These are phyloP conservation scores for Alouatta palliata DNA, from an alignment of 2,113 vertebrate species.

Conservation along the genomic window DNA sequence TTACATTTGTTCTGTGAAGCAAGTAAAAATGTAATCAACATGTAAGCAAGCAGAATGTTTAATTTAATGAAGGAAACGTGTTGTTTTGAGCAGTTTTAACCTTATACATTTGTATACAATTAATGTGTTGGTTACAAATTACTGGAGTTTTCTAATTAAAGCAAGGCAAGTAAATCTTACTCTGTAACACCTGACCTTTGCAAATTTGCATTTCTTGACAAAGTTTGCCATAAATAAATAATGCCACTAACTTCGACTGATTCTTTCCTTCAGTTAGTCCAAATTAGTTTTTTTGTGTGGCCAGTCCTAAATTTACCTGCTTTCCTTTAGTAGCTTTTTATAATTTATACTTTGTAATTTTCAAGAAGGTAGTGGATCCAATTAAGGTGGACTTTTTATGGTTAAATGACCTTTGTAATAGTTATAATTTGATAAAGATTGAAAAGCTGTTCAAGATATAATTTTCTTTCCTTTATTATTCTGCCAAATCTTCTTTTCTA, in stretches of 20 bases:
- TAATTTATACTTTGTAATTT: constrained; percentile 53
- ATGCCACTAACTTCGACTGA: neutral
- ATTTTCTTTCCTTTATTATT: constrained; percentile 69
- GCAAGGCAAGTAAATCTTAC: neutral
- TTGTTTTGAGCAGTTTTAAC: constrained; percentile 40
- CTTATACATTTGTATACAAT: constrained; percentile 64
- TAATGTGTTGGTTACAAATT: constrained; percentile 64
- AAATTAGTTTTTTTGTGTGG: constrained; percentile 51
- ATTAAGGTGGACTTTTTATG: constrained; percentile 59
- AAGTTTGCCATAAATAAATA: constrained; percentile 38
- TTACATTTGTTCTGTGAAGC: constrained; percentile 54
- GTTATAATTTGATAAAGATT: constrained; percentile 73
- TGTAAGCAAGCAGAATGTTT: constrained; percentile 46
- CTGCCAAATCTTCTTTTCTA: constrained; percentile 57
- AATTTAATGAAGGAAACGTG: constrained; percentile 60
- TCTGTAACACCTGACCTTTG: constrained; percentile 19
- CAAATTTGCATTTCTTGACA: constrained; percentile 49
- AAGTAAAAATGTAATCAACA: constrained; percentile 69
- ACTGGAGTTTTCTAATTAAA: constrained; percentile 50
- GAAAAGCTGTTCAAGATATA: constrained; percentile 61
- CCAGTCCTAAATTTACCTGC: neutral
- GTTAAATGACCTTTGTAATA: constrained; percentile 54
- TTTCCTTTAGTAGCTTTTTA: constrained; percentile 48
- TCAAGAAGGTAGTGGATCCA: constrained; percentile 49
- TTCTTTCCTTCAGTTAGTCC: constrained; percentile 41